Percentiles rank a stretch among this genome's conserved stretches.
Evolutionary conservation across 30 jellyfish, hydroid and myxozoan genomes (phyloP).

Genomic region (Hydractinia symbiolongicarpus): DNA sequence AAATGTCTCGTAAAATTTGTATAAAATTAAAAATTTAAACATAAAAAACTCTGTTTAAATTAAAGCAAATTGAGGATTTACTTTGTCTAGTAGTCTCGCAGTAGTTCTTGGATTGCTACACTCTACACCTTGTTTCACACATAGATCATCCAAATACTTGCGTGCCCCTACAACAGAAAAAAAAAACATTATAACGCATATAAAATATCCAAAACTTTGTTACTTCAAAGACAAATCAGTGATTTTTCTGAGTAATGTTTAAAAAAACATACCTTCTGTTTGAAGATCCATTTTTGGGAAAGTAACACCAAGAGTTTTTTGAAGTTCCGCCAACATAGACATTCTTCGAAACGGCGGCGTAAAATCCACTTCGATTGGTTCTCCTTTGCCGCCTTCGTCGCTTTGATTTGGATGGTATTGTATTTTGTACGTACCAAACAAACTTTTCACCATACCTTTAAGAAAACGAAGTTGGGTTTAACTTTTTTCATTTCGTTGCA

Average conservation of each 20-base stretch:
- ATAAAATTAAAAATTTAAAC: too few relatives aligned
- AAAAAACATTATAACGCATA: not conserved
- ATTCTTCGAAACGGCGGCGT: conserved; percentile 93
- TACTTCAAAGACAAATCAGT: too few relatives aligned
- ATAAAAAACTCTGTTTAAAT: too few relatives aligned
- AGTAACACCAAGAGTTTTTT: conserved; percentile 64
- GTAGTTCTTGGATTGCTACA: conserved; percentile 90
- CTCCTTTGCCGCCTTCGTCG: conserved; percentile 62
- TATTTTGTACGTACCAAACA: conserved; percentile 80
- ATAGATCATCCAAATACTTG: conserved; percentile 72
- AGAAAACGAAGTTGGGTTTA: not conserved
- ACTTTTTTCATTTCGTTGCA: not conserved
- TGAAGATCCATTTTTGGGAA: conserved; percentile 64
- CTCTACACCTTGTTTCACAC: conserved; percentile 79
- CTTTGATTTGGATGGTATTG: conserved; percentile 86
- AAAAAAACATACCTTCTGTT: conserved; percentile 22
- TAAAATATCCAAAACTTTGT: too few relatives aligned
- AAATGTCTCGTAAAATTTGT: too few relatives aligned
- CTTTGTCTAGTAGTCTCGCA: conserved; percentile 92
- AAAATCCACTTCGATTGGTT: conserved; percentile 85
- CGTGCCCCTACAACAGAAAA: conserved; percentile 52
- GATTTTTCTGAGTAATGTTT: too few relatives aligned
- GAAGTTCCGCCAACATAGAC: conserved; percentile 73
- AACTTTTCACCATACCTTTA: conserved; percentile 73
- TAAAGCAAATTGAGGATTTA: not conserved